phyloP scores from a whole-genome alignment of 2,888 invertebrate species.

The Sphinx pinastri region DNA sequence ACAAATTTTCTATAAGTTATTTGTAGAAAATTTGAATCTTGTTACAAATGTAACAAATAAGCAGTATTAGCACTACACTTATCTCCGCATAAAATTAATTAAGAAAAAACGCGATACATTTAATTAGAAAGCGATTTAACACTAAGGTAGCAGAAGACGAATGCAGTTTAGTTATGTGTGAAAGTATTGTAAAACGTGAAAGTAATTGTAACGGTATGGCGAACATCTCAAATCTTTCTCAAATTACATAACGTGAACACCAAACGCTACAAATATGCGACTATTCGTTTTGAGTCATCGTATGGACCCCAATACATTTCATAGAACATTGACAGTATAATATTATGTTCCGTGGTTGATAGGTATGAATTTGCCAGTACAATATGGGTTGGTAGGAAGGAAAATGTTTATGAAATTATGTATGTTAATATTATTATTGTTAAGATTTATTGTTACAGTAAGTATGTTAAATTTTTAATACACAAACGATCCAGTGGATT shows the following conservation, averaged over 20 bases:
- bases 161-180: constrained; percentile 48
- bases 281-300: not conserved
- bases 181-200: constrained; percentile 59
- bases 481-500: not conserved
- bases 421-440: not conserved
- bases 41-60: not conserved
- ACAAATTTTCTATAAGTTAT: too few relatives aligned
- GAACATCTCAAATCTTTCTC: constrained; percentile 19
- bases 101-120: constrained; percentile 20
- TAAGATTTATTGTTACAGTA: too few relatives aligned
- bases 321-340: too few relatives aligned
- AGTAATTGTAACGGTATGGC: constrained; percentile 45
- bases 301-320: too few relatives aligned
- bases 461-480: too few relatives aligned
- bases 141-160: constrained; percentile 1
- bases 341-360: too few relatives aligned
- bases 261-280: not conserved
- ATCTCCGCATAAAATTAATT: not conserved
- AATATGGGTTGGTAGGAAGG: not conserved
- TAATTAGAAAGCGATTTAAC: constrained; percentile 30
- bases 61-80: not conserved
- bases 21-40: not conserved
- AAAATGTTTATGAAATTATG: not conserved
- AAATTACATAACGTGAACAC: constrained; percentile 14
- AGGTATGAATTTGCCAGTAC: too few relatives aligned